A percentile compares a stretch with the other conserved stretches of the same genome.
phyloP scores from a whole-genome alignment of 2,797 vertebrate species.

The Sciurus vulgaris region DNA sequence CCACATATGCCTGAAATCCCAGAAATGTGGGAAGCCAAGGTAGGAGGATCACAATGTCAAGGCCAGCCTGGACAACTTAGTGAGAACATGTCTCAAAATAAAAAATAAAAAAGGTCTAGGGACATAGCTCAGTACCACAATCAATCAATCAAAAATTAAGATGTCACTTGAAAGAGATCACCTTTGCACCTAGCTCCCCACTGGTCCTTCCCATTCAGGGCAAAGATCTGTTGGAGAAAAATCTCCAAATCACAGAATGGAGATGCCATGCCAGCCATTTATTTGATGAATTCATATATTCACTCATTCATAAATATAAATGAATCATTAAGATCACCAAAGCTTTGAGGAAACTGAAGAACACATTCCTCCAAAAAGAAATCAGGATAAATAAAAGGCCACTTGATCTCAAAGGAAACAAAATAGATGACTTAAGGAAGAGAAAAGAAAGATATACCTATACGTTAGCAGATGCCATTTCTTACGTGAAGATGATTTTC shows the following conservation, averaged over 20 bases:
- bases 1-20: no score
- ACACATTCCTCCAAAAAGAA: not conserved
- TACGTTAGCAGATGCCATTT: conserved; percentile 64
- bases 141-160: not conserved
- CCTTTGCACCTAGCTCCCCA: not conserved
- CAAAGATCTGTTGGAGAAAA: not conserved
- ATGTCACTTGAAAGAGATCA: not conserved
- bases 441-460: not conserved
- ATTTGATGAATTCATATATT: not conserved
- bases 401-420: not conserved
- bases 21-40: no score
- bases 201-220: not conserved
- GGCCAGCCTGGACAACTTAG: no score
- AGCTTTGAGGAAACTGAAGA: not conserved
- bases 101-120: no score
- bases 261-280: not conserved
- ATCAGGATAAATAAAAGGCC: not conserved
- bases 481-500: conserved; percentile 52
- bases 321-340: not conserved
- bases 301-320: not conserved
- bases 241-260: not conserved
- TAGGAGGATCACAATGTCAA: no score
- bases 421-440: not conserved
- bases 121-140: no score
- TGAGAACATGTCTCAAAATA: no score